Evolutionary conservation across 2,797 vertebrate genomes (phyloP).

Genomic region (Chromis chromis): DNA sequence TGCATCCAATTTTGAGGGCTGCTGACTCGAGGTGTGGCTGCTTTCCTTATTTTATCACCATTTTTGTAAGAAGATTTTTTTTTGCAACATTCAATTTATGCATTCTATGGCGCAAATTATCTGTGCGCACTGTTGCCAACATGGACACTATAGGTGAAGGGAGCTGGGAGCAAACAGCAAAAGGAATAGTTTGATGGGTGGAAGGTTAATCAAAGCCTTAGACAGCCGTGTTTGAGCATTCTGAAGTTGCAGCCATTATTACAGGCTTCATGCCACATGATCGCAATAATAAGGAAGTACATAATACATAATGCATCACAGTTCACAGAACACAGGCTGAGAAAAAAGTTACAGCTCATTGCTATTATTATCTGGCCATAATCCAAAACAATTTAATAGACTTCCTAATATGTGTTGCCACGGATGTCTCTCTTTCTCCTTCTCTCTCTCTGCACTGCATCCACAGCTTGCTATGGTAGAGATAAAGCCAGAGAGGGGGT

Average conservation of each 20-base stretch:
- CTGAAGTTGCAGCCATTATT: conserved; percentile 65
- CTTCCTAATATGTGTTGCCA: conserved; percentile 63
- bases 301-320: conserved; percentile 71
- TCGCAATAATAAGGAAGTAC: conserved; percentile 73
- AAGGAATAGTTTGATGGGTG: conserved; percentile 14
- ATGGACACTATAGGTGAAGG: conserved; percentile 24
- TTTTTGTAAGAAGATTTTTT: conserved; percentile 10
- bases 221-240: conserved; percentile 51
- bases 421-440: conserved; percentile 50
- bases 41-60: conserved; percentile 5
- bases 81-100: not conserved
- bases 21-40: not conserved
- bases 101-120: not conserved
- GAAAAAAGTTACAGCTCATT: conserved; percentile 68
- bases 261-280: conserved; percentile 74
- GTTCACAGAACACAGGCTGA: conserved; percentile 59
- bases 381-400: conserved; percentile 70
- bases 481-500: conserved; percentile 59
- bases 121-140: conserved; percentile 16
- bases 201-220: conserved; percentile 69
- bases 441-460: conserved; percentile 30
- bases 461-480: conserved; percentile 48
- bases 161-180: conserved; percentile 17
- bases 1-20: conserved; percentile 27
- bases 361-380: conserved; percentile 72